Evolutionary conservation across 2,797 vertebrate genomes (phyloP), one percentile per base, ranked within the genome.

Genomic region (Pangasius macronema): DNA sequence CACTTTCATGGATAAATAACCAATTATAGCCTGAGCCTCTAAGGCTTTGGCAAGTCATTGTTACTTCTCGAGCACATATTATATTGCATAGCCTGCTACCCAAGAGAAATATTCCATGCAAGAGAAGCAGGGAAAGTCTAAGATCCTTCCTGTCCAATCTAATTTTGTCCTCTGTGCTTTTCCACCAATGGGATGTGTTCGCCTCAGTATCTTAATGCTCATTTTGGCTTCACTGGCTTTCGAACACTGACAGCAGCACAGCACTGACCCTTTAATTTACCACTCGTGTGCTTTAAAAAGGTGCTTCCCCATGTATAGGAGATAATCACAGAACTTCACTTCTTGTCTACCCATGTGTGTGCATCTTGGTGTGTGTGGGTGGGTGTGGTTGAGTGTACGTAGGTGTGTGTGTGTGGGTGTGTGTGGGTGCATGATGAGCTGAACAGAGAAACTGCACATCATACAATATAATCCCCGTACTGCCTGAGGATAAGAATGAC

Each of bases 1-100:
- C 90, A 92, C 93, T 95, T 93, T 90, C 88, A 93, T 90, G 88
- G 91, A 93, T 94, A 92, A 93, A 93, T 92, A 92, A 92, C 91
- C 93, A 94, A 94, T 95, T 95, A 94, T 85, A 88, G 89, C 33
- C 90, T 88, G 88, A 92, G 89, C 91, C 91, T 88, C 89, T 89
- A 90, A 91, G 92, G 91, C 90, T 91, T 89, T 86, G 90, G 91
- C 90, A 90, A 94, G 89, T 93, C 92, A 92, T 82, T 91, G 91
- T 88, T 92, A 87, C 90, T 90, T 92, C 80, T 92, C 81, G 87
- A 88, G 84, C 87, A 65, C 88, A 86, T 92, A 91, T 94, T 93
- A 93, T 89, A 91, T 93, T 93, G 91, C 90, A 89, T 93, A 91
- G 91, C 89, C 87, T 75, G 73, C 80, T 90, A 89, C 83, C 83